A percentile compares a stretch with the other conserved stretches of the same genome.
These are phyloP conservation scores for Pterostichus madidus DNA, from an alignment of 2,888 invertebrate species.

Conservation along the genomic window DNA sequence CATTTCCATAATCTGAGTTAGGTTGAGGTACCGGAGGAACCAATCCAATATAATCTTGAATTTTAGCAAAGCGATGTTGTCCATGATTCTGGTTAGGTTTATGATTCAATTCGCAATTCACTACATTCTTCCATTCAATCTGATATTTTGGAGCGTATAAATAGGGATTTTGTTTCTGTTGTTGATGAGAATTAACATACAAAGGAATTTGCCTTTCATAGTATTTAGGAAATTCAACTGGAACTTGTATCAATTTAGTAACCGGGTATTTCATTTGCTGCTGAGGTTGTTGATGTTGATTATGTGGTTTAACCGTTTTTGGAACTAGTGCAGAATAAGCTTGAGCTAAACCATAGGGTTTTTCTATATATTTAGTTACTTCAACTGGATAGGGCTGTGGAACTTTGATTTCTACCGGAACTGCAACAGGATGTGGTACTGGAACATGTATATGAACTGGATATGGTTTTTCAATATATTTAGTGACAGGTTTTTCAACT, in stretches of 20 bases:
- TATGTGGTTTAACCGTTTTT: conserved; percentile 70
- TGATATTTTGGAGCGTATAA: conserved; percentile 67
- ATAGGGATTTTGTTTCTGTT: conserved; percentile 66
- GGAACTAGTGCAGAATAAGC: conserved; percentile 70
- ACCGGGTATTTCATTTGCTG: conserved; percentile 62
- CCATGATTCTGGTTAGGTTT: conserved; percentile 51
- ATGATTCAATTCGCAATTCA: conserved; percentile 58
- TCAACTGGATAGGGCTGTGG: conserved; percentile 70
- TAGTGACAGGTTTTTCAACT: conserved; percentile 76
- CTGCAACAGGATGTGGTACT: conserved; percentile 76
- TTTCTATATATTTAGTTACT: conserved; percentile 69
- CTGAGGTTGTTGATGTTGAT: conserved; percentile 62
- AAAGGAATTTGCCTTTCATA: conserved; percentile 52
- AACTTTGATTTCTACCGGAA: conserved; percentile 68
- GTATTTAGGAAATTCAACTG: conserved; percentile 68
- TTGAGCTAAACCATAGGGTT: conserved; percentile 68
- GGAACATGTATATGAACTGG: conserved; percentile 74
- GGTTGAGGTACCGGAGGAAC: conserved; percentile 76
- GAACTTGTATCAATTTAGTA: conserved; percentile 63
- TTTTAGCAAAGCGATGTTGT: conserved; percentile 45
- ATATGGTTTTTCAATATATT: conserved; percentile 69
- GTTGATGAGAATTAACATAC: conserved; percentile 54
- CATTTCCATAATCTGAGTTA: conserved; percentile 67
- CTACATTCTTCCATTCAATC: conserved; percentile 56
- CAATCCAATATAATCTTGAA: conserved; percentile 78